A percentile compares a stretch with the other conserved stretches of the same genome.
These are phyloP conservation scores for Chloebia gouldiae DNA, from an alignment of 2,113 vertebrate species.

Conservation along the genomic window DNA sequence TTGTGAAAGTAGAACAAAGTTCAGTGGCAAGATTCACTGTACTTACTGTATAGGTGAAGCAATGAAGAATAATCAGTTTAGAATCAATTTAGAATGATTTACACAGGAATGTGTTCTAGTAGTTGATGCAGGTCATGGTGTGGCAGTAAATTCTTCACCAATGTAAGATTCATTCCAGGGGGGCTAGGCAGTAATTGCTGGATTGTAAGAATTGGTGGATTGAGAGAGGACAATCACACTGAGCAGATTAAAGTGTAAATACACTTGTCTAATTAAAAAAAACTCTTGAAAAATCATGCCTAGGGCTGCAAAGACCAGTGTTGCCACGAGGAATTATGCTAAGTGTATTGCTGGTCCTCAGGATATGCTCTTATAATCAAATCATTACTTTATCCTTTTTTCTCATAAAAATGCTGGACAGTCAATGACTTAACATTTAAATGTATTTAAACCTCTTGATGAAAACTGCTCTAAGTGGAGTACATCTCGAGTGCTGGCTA, in stretches of 20 bases:
- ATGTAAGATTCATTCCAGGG: neutral
- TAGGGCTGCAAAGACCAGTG: neutral
- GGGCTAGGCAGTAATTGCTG: neutral
- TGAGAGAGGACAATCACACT: rapidly evolving
- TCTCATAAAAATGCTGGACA: neutral
- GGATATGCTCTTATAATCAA: neutral
- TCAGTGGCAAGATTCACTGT: neutral
- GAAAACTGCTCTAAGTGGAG: neutral
- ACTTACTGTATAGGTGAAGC: neutral
- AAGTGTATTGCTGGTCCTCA: neutral
- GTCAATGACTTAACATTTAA: neutral
- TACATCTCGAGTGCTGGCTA: neutral
- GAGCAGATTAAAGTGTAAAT: neutral
- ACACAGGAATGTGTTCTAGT: neutral
- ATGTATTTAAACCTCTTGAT: neutral
- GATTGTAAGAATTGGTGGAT: neutral
- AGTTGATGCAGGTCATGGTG: neutral
- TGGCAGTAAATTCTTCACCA: neutral
- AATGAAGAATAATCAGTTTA: neutral
- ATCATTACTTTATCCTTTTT: neutral
- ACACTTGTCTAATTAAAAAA: neutral
- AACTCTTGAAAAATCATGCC: neutral
- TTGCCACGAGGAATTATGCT: neutral
- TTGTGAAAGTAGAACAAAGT: neutral
- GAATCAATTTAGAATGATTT: neutral